Evolutionary conservation across 2,113 vertebrate genomes (phyloP).

Genomic region (Shinisaurus crocodilurus): DNA sequence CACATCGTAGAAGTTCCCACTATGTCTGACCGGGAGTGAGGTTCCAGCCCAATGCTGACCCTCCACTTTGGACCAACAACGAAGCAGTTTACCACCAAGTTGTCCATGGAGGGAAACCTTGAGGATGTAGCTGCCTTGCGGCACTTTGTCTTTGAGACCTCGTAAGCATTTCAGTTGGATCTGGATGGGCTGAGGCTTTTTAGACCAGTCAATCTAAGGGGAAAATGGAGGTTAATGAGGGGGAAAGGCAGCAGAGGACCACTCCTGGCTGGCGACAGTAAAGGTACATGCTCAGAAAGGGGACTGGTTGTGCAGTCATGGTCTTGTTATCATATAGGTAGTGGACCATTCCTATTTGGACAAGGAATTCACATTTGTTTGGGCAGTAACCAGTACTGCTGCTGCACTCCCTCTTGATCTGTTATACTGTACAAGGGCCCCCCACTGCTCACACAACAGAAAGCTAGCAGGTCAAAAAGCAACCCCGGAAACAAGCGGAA

Average conservation of each 20-base stretch:
- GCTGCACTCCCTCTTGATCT: too few relatives aligned
- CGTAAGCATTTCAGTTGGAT: constrained; percentile 85
- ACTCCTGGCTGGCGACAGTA: not conserved
- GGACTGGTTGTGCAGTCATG: not conserved
- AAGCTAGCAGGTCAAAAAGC: too few relatives aligned
- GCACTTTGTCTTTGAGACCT: constrained; percentile 88
- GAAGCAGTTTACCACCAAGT: constrained; percentile 78
- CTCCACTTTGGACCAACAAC: constrained; percentile 64
- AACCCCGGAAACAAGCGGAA: too few relatives aligned
- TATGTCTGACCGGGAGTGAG: constrained; percentile 76
- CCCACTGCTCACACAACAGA: too few relatives aligned
- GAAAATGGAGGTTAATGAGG: constrained; percentile 68
- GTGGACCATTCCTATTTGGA: too few relatives aligned
- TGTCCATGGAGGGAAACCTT: constrained; percentile 79
- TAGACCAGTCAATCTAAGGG: constrained; percentile 72
- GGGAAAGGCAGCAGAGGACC: constrained; percentile 6
- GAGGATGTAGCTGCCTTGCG: constrained; percentile 84
- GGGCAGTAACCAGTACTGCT: too few relatives aligned
- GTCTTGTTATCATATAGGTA: not conserved
- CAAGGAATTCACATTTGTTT: too few relatives aligned
- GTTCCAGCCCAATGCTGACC: constrained; percentile 66
- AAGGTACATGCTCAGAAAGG: not conserved
- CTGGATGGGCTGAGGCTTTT: constrained; percentile 76
- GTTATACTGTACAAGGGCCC: too few relatives aligned
- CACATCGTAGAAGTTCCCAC: constrained; percentile 81